These are phyloP conservation scores for Onychomys torridus DNA, from an alignment of 2,797 vertebrate species.

Conservation along the genomic window DNA sequence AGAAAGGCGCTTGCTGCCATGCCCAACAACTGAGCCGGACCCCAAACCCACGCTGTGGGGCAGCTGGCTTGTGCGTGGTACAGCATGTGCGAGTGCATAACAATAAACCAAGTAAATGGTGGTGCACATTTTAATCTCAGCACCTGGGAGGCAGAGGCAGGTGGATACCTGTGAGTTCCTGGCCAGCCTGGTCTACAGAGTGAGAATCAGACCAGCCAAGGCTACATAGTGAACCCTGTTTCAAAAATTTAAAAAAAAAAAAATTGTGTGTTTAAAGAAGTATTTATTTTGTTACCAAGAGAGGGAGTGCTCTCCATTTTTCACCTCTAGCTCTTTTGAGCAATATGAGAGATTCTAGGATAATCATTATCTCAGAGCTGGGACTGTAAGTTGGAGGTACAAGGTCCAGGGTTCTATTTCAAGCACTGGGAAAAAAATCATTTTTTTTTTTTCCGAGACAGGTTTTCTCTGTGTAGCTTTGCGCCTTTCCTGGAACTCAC, in stretches of 20 bases:
- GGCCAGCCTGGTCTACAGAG: not conserved
- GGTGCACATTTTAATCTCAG: not conserved
- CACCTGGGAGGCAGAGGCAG: not conserved
- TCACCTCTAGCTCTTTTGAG: conserved; percentile 14
- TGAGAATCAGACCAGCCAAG: not conserved
- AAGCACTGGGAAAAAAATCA: not conserved
- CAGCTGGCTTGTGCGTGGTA: not conserved
- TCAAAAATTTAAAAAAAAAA: not conserved
- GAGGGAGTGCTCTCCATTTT: not conserved
- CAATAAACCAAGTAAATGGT: not conserved
- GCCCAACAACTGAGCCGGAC: not conserved
- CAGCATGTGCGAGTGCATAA: not conserved
- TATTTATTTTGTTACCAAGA: conserved; percentile 26
- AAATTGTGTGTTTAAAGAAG: not conserved
- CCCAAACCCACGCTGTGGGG: not conserved
- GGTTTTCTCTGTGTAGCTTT: too few relatives aligned
- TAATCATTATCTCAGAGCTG: not conserved
- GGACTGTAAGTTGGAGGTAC: not conserved
- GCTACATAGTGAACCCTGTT: not conserved
- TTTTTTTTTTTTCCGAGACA: too few relatives aligned
- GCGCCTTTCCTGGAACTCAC: too few relatives aligned
- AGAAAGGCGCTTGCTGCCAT: not conserved
- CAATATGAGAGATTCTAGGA: not conserved
- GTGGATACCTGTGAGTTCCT: not conserved
- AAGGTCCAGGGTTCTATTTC: not conserved